Evolutionary conservation across 2,888 invertebrate genomes (phyloP), one percentile per base, ranked within the genome.

Genomic region (Helobdella robusta): DNA sequence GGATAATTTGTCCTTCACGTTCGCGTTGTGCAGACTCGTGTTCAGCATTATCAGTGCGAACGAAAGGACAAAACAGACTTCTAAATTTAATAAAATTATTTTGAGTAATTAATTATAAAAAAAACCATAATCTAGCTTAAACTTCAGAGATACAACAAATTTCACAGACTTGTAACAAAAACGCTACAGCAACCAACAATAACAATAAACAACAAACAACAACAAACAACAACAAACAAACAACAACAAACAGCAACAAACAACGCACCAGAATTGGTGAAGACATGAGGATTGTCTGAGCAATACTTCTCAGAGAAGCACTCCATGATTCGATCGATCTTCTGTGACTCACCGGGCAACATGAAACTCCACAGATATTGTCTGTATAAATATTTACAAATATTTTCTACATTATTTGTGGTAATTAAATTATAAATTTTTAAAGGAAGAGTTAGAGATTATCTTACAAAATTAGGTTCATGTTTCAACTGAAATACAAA

Each of bases 311-410:
- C 90, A 46, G 97, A 95, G 83, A 97, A 97, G 77, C 90, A 90
- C 80, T 97, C 97, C 95, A 97, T 97, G 94, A 97, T 95, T 30
- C 97, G 84, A 83, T 97, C 97, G 76, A 97, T 97, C 82, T 97
- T 97, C 82, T 97, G 97, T 20, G 95, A 94, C 80, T 97, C 97
- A 65, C 97, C 97, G 20, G 97, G 97, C 75, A 97, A 82, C 68
- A 95, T 87, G 83, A 97, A 97, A 79, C 93, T 94, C 94, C 94
- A 95, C 71, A 97, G 83, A 83, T 97, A 97, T 84, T 95, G 94
- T 69, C 72, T 71, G 68, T 20, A 23, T n/a, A n/a, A n/a, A n/a
- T n/a, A n/a, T n/a, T n/a, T n/a, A n/a, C n/a, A n/a, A n/a, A n/a
- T n/a, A n/a, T n/a, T n/a, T n/a, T n/a, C n/a, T n/a, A n/a, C n/a